Percentiles rank a stretch among this genome's conserved stretches.
Conservation (phyloP, 2,113 vertebrate genomes). For the Colossoma macropomum region DNA sequence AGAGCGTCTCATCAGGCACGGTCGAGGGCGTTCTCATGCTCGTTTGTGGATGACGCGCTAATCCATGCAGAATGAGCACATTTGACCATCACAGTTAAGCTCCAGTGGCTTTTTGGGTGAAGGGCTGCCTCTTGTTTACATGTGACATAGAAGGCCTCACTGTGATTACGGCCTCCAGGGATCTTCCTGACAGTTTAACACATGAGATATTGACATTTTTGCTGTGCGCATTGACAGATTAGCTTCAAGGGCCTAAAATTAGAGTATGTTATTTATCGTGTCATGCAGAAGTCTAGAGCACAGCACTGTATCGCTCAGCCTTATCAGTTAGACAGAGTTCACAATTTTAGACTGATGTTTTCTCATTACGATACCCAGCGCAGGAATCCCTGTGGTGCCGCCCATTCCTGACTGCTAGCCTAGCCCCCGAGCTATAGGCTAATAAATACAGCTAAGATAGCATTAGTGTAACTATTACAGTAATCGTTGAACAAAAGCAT, state of each 20-base stretch:
- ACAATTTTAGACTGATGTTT: too few relatives aligned
- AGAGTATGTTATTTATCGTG: too few relatives aligned
- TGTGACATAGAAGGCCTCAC: slow-evolving; percentile 2
- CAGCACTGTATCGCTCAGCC: too few relatives aligned
- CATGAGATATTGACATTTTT: slow-evolving; percentile 27
- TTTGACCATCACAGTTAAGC: slow-evolving; percentile 29
- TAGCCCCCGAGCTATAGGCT: too few relatives aligned
- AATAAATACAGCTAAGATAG: too few relatives aligned
- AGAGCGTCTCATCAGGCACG: slow-evolving; percentile 8
- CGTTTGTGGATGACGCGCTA: slow-evolving; percentile 38
- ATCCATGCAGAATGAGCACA: slow-evolving; percentile 38
- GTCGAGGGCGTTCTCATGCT: slow-evolving; percentile 1
- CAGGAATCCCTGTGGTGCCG: too few relatives aligned
- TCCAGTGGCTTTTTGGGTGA: slow-evolving; percentile 26
- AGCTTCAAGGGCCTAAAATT: not conserved
- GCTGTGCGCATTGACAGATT: slow-evolving; percentile 15
- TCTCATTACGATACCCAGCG: too few relatives aligned
- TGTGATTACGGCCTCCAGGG: not conserved
- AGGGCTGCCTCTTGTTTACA: slow-evolving; percentile 24
- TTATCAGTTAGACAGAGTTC: too few relatives aligned
- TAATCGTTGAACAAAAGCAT: too few relatives aligned
- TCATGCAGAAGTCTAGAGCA: too few relatives aligned
- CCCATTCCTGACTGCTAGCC: too few relatives aligned
- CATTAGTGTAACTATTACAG: too few relatives aligned
- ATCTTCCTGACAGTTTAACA: slow-evolving; percentile 11